Evolutionary conservation across 1,140 invertebrate species (phyloP), one percentile per base, ranked within the genome.

Genomic region (Trissolcus basalis): DNA sequence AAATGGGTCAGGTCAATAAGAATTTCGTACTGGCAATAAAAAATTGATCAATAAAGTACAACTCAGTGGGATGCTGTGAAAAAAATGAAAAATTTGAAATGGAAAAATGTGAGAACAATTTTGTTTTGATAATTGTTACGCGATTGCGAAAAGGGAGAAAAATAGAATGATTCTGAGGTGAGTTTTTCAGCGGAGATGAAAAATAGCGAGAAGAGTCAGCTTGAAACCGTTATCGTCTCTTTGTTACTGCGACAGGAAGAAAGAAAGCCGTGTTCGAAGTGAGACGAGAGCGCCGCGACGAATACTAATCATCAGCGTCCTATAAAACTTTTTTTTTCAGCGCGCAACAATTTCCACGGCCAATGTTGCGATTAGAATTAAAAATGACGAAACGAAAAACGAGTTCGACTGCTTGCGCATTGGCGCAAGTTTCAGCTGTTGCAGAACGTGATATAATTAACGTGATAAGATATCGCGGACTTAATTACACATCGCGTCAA

Each of bases 1-100:
- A 70, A 61, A 44, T 70, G 51, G 67, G 51, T 51, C 67, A 50
- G 35, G 67, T 61, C 63, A 70, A 61, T 70, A 61, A 70, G 61
- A 50, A 70, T 61, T 70, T 70, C 35, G 67, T 43, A 35, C 49
- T 50, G 1, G 19, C 39, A 7, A 43, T 9, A 61, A 70, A 70
- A 56, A 70, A 56, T 44, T 4, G 51, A 32, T 50, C 56, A 70
- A 70, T 70, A 58, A 61, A 63, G 63, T 48, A 58, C n/a, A 41
- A 32, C 14, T 27, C 13, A 14, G n/a, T 8, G 10, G 16, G 54
- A 68, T 68, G 64, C 58, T 58, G 12, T 10, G 3, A n/a, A 27
- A 27, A 27, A 59, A 68, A 68, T 53, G 15, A 33, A 44, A 39
- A 59, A 45, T 67, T n/a, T n/a, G n/a, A 39, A n/a, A n/a, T 39